These are phyloP conservation scores for Neomorphus geoffroyi DNA, from an alignment of 2,797 vertebrate genomes.

Conservation along the genomic window DNA sequence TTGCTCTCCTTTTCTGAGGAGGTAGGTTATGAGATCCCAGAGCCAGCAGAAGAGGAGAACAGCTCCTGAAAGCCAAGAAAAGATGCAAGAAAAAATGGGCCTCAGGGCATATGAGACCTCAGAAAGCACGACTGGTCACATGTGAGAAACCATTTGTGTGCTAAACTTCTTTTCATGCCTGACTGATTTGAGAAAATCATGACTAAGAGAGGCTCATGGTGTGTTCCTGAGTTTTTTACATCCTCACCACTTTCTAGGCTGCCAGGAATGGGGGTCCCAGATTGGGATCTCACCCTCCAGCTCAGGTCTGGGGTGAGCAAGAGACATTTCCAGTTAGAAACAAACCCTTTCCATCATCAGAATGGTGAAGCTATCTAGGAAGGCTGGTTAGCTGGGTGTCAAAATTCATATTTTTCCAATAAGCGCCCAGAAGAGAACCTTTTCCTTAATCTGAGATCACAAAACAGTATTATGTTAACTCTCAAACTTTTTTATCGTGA, in stretches of 20 bases:
- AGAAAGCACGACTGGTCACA: fast-evolving
- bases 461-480: not conserved
- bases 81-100: not conserved
- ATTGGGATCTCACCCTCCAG: not conserved
- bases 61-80: fast-evolving
- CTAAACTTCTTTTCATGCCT: not conserved
- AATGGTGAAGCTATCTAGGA: not conserved
- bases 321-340: not conserved
- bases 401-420: not conserved
- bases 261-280: not conserved
- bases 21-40: not conserved
- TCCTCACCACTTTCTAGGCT: not conserved
- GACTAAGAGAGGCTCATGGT: not conserved
- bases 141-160: not conserved
- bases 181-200: not conserved
- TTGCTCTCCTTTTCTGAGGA: not conserved
- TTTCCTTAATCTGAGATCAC: not conserved
- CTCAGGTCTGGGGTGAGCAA: not conserved
- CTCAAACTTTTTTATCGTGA: not conserved
- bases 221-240: not conserved
- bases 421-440: not conserved
- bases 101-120: not conserved
- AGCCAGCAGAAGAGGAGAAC: not conserved
- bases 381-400: not conserved
- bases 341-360: not conserved